phyloP scores from a whole-genome alignment of 2,888 invertebrate species.

The Drosophila quinaria region DNA sequence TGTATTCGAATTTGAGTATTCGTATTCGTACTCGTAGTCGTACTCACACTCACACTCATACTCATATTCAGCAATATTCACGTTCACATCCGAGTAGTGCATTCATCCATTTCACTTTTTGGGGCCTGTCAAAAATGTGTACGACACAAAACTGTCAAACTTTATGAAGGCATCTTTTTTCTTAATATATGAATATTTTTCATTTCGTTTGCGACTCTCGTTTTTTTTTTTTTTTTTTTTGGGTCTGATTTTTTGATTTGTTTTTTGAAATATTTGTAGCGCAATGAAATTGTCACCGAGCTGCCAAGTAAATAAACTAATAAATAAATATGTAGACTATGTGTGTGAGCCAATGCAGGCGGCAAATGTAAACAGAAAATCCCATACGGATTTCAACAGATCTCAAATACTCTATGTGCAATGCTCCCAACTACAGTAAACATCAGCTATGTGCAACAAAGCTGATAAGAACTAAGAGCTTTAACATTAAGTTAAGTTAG shows the following conservation, averaged over 20 bases:
- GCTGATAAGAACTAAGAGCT: slow-evolving; percentile 4
- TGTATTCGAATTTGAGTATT: neutral
- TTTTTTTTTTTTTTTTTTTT: neutral
- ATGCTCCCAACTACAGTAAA: slow-evolving; percentile 17
- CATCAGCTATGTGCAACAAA: slow-evolving; percentile 16
- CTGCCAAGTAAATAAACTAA: slow-evolving; percentile 67
- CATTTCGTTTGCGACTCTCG: slow-evolving; percentile 6
- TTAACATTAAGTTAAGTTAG: neutral
- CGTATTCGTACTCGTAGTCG: neutral
- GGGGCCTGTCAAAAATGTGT: slow-evolving; percentile 60
- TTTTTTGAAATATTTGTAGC: slow-evolving; percentile 49
- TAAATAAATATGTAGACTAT: slow-evolving; percentile 37
- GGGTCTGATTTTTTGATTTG: slow-evolving; percentile 2
- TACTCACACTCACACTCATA: slow-evolving; percentile 19
- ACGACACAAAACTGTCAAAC: slow-evolving; percentile 70
- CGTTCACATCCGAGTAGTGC: slow-evolving; percentile 36
- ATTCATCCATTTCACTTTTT: slow-evolving; percentile 46
- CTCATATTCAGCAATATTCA: slow-evolving; percentile 19
- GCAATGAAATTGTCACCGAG: slow-evolving; percentile 70
- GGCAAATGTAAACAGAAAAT: slow-evolving; percentile 33
- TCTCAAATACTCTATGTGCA: slow-evolving; percentile 14
- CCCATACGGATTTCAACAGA: slow-evolving; percentile 23
- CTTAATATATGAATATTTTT: slow-evolving; percentile 13
- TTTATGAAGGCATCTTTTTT: slow-evolving; percentile 52
- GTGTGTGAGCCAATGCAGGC: slow-evolving; percentile 44